Base-by-base conservation (phyloP, 2,888 invertebrate genomes). In the Holacanthella duospinosa region DNA sequence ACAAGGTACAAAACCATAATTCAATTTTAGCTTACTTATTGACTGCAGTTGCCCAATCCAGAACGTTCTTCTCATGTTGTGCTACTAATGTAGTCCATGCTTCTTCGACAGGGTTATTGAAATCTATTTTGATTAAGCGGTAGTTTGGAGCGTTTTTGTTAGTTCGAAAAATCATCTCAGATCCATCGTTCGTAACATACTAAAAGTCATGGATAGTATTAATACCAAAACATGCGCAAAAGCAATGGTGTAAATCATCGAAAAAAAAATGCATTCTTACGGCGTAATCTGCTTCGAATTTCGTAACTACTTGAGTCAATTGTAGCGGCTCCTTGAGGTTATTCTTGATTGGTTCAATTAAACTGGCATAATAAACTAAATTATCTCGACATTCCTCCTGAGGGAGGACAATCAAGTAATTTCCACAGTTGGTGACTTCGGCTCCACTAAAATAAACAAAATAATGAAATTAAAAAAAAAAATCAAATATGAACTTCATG, bases 101-200 rank as follows among this genome's bases (percentile, higher is more conserved):
- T 62, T 85, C 84, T 77, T 87, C 83, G 0, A 79, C 80, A 9
- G 85, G 85, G 75, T 87, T 82, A 66, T 84, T 78, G 64, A 91
- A 83, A 78, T 93, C 87, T 25, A 66, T 64, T 19, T 55, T 59
- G 29, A 64, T 84, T 85, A 9, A 85, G 68, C 87, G 85, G 79
- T 93, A 94, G 78, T 93, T 93, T 4, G 94, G 90, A 1, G 97
- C 90, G 77, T 91, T 84, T 78, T 90, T 89, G 79, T 97, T 96
- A 26, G 97, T 96, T 55, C 88, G 86, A 78, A 97, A 89, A 75
- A 89, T 84, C 69, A 88, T 87, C 72, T 86, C 82, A 0, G 86
- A 82, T 0, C 86, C 93, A 68, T 87, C 85, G 77, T 94, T 96
- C 27, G 93, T 90, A 24, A 97, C 80, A 76, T 93, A 96, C 89